Evolutionary conservation across 2,113 vertebrate species (phyloP).

Genomic region (Melanerpes aurifrons): DNA sequence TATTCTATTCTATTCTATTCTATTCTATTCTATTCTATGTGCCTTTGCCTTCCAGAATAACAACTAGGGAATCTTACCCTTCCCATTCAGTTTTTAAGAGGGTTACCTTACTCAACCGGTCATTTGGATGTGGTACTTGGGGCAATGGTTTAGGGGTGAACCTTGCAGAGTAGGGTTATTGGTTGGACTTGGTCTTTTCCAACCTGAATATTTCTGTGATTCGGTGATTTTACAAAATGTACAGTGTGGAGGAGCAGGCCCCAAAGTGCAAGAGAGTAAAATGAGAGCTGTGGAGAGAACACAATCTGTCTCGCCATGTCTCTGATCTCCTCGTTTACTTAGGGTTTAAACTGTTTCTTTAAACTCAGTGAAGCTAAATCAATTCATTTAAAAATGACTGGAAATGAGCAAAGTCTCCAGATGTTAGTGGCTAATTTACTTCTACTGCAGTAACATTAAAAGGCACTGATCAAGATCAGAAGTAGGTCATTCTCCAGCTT

Average conservation of each 20-base stretch:
- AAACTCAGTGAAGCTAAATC: background rate
- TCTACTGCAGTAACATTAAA: background rate
- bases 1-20: too few species aligned
- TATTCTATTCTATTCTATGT: background rate
- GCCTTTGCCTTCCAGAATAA: background rate
- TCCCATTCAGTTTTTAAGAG: background rate
- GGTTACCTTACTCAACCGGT: background rate
- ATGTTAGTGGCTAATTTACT: slow-evolving; percentile 14
- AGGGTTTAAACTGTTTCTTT: background rate
- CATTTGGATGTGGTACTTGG: too few species aligned
- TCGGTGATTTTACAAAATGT: background rate
- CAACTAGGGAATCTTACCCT: background rate
- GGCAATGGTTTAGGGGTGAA: too few species aligned
- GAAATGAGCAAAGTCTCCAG: slow-evolving; percentile 7
- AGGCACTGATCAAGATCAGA: background rate
- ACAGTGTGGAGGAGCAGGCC: background rate
- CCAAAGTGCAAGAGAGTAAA: background rate
- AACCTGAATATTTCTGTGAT: too few species aligned
- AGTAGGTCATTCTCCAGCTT: background rate
- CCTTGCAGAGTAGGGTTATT: too few species aligned
- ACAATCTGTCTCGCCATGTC: fast-evolving
- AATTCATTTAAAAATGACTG: background rate
- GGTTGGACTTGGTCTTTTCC: too few species aligned
- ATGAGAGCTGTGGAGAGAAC: background rate
- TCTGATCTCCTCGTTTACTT: background rate